phyloP scores from a whole-genome alignment of 2,888 invertebrate genomes.

The Pollenia labialis region DNA sequence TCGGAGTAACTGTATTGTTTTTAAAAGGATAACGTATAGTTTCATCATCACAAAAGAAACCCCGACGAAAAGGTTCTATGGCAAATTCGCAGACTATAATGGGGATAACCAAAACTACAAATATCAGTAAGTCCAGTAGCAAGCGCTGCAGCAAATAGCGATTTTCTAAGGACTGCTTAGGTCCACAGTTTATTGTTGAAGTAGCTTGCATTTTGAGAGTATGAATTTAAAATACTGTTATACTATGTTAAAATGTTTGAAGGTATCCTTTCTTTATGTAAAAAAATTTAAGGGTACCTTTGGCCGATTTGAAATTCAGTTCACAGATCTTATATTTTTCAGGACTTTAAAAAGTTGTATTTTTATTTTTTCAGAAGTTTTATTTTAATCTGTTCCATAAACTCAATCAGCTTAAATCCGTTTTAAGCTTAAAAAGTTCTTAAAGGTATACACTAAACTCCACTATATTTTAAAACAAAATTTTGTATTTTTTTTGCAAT shows the following conservation, averaged over 20 bases:
- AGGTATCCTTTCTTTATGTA: background rate
- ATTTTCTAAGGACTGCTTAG: constrained; percentile 44
- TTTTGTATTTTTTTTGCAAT: too few relatives aligned
- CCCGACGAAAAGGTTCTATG: constrained; percentile 78
- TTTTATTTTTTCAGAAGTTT: too few relatives aligned
- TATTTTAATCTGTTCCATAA: too few relatives aligned
- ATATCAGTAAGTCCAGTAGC: constrained; percentile 77
- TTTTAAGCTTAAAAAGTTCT: too few relatives aligned
- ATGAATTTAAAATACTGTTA: too few relatives aligned
- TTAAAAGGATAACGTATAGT: constrained; percentile 79
- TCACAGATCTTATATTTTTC: too few relatives aligned
- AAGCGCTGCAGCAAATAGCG: constrained; percentile 75
- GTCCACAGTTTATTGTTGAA: background rate
- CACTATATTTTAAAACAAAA: too few relatives aligned
- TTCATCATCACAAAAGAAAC: constrained; percentile 81
- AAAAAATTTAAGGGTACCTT: background rate
- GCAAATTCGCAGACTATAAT: constrained; percentile 78
- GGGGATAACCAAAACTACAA: constrained; percentile 77
- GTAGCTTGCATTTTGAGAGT: constrained; percentile 46
- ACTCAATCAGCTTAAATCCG: too few relatives aligned
- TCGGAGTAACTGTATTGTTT: constrained; percentile 77
- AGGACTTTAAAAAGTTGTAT: too few relatives aligned
- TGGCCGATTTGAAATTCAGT: too few relatives aligned
- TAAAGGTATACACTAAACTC: too few relatives aligned
- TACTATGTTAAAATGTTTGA: too few relatives aligned